Evolutionary conservation across 2,797 vertebrate species (phyloP).

Genomic region (Periophthalmus magnuspinnatus): DNA sequence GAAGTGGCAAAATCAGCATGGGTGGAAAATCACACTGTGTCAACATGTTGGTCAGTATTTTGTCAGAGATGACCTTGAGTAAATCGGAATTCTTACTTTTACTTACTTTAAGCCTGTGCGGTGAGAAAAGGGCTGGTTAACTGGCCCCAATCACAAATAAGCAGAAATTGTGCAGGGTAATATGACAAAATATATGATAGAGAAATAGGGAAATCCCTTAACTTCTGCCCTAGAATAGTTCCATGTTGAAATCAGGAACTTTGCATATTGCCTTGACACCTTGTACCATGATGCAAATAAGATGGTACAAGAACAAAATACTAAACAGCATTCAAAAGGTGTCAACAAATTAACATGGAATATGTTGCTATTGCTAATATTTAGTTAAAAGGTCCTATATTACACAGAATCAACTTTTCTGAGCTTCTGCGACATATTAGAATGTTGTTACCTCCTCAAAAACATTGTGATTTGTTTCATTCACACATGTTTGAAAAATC

Average conservation of each 20-base stretch:
- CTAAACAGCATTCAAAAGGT: not conserved
- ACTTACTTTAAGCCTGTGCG: not conserved
- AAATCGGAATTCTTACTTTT: slow-evolving; percentile 5
- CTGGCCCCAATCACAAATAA: not conserved
- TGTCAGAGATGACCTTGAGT: not conserved
- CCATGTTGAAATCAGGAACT: not conserved
- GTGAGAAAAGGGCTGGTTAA: not conserved
- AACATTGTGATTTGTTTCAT: too few species aligned
- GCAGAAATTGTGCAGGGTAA: not conserved
- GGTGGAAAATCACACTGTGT: not conserved
- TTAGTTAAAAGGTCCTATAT: too few species aligned
- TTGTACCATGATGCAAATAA: not conserved
- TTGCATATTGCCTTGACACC: not conserved
- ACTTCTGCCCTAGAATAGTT: not conserved
- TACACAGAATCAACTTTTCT: too few species aligned
- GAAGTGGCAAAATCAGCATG: not conserved
- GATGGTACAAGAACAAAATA: not conserved
- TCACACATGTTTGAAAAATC: too few species aligned
- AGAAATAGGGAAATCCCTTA: not conserved
- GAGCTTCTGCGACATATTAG: too few species aligned
- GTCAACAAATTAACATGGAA: not conserved
- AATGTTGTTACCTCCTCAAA: too few species aligned
- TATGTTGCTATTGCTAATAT: not conserved
- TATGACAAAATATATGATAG: not conserved
- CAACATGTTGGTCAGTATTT: not conserved